A percentile compares a stretch with the other conserved stretches of the same genome.
Conservation (phyloP, 2,113 vertebrate species). For the Pollachius pollachius region DNA sequence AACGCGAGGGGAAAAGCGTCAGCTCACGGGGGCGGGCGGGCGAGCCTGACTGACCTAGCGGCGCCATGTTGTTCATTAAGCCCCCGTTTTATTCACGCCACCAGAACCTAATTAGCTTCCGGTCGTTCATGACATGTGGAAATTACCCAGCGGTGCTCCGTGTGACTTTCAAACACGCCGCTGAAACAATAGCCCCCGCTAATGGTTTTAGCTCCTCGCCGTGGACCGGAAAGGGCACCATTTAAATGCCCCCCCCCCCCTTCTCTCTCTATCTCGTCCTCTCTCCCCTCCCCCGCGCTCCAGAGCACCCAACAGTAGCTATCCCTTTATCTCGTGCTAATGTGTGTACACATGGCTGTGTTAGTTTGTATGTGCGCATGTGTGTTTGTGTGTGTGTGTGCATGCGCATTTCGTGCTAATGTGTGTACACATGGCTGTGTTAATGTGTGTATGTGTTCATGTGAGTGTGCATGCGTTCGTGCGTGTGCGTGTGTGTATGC, state of each 20-base stretch:
- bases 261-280: too few species aligned
- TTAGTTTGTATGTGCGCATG: not conserved
- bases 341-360: constrained; percentile 46
- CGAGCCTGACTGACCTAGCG: constrained; percentile 34
- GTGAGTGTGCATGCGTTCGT: not conserved
- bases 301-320: constrained; percentile 2
- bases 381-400: not conserved
- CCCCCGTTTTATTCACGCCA: constrained; percentile 61
- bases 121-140: constrained; percentile 42
- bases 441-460: not conserved
- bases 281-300: too few species aligned
- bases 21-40: constrained; percentile 22
- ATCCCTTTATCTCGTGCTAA: constrained; percentile 43
- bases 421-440: not conserved
- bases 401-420: too few species aligned
- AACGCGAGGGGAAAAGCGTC: too few species aligned
- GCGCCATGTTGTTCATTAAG: constrained; percentile 60
- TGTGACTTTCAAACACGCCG: constrained; percentile 49
- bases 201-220: constrained; percentile 28
- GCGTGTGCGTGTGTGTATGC: not conserved
- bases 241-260: too few species aligned
- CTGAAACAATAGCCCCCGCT: constrained; percentile 36
- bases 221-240: constrained; percentile 43
- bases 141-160: constrained; percentile 37
- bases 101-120: constrained; percentile 52